Conservation (phyloP, 1,140 invertebrate species). For the Venustaconcha ellipsiformis region DNA sequence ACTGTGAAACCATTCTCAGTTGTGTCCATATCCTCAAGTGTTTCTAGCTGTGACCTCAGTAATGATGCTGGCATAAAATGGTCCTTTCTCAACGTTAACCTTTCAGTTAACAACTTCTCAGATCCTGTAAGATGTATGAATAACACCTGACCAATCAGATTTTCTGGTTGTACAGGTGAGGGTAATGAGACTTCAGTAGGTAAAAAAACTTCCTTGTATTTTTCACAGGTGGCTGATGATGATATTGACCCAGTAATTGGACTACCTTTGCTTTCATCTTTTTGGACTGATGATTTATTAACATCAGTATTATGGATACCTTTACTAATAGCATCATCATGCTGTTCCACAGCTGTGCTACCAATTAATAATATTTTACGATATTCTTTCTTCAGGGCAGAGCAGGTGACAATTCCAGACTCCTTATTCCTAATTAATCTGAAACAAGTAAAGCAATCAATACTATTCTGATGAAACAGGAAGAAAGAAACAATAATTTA, state of each 20-base stretch:
- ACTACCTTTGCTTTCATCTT: background rate
- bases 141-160: background rate
- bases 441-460: conserved; percentile 10
- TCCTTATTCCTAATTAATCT: conserved; percentile 24
- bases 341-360: background rate
- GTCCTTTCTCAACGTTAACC: conserved; percentile 35
- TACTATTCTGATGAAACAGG: no score
- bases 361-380: conserved; percentile 40
- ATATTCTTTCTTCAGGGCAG: conserved; percentile 49
- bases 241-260: no score
- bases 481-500: no score
- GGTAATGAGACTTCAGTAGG: no score
- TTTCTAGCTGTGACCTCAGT: conserved; percentile 46
- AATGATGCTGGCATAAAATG: conserved; percentile 53
- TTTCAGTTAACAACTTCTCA: conserved; percentile 18
- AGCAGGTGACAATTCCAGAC: conserved; percentile 51
- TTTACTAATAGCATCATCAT: background rate
- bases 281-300: background rate
- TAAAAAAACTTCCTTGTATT: no score
- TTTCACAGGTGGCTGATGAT: no score
- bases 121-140: conserved; percentile 46
- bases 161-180: no score
- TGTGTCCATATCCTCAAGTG: conserved; percentile 39
- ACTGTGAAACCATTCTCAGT: conserved; percentile 34
- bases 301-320: background rate